A percentile compares a stretch with the other conserved stretches of the same genome.
These are phyloP conservation scores for Thunnus maccoyii DNA, from an alignment of 2,113 vertebrate species.

Conservation along the genomic window DNA sequence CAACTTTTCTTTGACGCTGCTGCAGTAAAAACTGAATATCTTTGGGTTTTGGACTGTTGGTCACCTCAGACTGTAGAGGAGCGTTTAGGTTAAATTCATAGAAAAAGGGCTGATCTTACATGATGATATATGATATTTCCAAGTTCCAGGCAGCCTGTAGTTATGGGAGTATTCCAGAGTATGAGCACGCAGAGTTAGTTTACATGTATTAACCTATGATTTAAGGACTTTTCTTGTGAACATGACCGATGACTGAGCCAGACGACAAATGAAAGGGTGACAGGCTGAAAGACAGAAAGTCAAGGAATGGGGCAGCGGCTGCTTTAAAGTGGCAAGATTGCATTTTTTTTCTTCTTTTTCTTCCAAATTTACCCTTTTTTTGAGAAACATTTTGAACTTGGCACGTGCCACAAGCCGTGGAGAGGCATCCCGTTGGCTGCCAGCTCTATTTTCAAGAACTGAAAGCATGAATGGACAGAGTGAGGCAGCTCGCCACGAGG, in stretches of 20 bases:
- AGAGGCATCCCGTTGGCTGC: conserved; percentile 15
- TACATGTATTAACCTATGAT: conserved; percentile 44
- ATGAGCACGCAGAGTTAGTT: not conserved
- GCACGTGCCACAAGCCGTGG: not conserved
- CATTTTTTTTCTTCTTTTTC: not conserved
- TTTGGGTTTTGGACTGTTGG: too few relatives aligned
- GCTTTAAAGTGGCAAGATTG: conserved; percentile 34
- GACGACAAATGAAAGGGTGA: conserved; percentile 57
- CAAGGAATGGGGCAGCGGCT: not conserved
- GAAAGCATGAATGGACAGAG: conserved; percentile 36
- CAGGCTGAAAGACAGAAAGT: not conserved
- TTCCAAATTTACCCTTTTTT: conserved; percentile 31
- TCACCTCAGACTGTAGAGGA: too few relatives aligned
- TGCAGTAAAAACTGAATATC: too few relatives aligned
- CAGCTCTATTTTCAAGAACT: conserved; percentile 45
- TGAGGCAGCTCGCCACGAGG: conserved; percentile 14
- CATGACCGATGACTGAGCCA: not conserved
- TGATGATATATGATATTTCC: too few relatives aligned
- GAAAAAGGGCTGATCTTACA: too few relatives aligned
- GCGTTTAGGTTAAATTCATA: too few relatives aligned
- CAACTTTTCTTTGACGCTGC: too few relatives aligned
- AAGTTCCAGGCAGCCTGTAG: too few relatives aligned
- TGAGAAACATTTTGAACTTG: conserved; percentile 45
- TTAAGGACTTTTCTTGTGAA: conserved; percentile 12
- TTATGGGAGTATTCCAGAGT: not conserved